Base-by-base conservation (phyloP, 2,888 invertebrate genomes). In the Pherbina coryleti region DNA sequence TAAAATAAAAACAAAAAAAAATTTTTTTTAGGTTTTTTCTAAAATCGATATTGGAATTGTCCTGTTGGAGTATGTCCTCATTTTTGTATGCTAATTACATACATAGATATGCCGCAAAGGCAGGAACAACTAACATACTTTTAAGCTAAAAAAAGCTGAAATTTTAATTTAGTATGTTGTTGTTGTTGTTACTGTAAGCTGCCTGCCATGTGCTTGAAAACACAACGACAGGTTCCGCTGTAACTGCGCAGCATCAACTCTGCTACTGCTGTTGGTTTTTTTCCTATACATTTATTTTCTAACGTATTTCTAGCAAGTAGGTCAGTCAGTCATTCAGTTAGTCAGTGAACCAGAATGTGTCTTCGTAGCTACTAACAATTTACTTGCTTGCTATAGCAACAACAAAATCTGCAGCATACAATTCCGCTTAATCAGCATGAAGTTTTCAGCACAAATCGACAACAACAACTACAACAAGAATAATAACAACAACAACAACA, bases 301-400 rank as follows among this genome's bases (percentile, higher is more conserved):
- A 11, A 75, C 57, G 37, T 57, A 44, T 25, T n/a, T 25, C 55
- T 44, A 51, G 14, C 19, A 75, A 60, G 44, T 79, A 66, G 79
- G 79, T 79, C 79, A 79, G 31, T 77, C 77, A 77, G 76, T 75
- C 75, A 78, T n/a, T 75, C 57, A 66, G 31, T 78, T 49, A 66
- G 73, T 74, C 79, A 79, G 44, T 55, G 37, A 67, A 55, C 37
- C 51, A 71, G 55, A 62, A 62, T 71, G 22, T 71, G 71, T 64
- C n/a, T 17, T 17, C 55, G 34, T 28, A 14, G 57, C 19, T 64
- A 31, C 25, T 62, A 17, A 28, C 28, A 28, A 22, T 62, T 22
- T 22, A 17, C 14, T 8, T 28, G 25, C 17, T 31, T 14, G 31
- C 31, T 25, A 62, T 11, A 55, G 55, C 55, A 55, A 55, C 55